Evolutionary conservation across 2,888 invertebrate species (phyloP).

Genomic region (Sminthurinus aureus): DNA sequence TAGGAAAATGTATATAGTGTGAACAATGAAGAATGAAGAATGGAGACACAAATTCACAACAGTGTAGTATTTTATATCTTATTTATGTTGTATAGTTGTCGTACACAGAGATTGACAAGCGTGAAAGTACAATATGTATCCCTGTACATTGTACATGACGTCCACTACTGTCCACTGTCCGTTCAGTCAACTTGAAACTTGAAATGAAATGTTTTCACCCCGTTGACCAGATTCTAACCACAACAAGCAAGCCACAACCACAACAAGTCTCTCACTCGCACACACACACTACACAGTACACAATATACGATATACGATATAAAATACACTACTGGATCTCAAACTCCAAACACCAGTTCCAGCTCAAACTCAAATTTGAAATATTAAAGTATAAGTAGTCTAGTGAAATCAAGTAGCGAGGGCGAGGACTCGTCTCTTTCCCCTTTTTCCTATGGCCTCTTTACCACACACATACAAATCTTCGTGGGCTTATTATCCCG

Average conservation of each 20-base stretch:
- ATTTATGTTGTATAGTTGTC: not conserved
- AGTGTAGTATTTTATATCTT: not conserved
- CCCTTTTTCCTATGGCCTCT: no score
- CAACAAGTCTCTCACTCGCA: not conserved
- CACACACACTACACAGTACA: not conserved
- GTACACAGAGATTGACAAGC: conserved; percentile 20
- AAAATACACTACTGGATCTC: no score
- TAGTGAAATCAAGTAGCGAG: no score
- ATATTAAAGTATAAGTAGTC: no score
- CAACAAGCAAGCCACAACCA: conserved; percentile 20
- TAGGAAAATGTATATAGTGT: no score
- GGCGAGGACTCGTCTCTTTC: no score
- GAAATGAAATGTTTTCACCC: not conserved
- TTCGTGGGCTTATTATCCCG: not conserved
- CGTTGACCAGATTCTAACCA: no score
- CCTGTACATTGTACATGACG: not conserved
- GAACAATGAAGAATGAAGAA: no score
- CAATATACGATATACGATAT: not conserved
- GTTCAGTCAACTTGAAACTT: not conserved
- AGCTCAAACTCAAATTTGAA: no score
- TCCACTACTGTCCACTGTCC: not conserved
- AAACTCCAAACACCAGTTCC: no score
- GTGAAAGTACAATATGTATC: not conserved
- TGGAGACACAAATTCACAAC: not conserved
- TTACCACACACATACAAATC: not conserved